Base-by-base conservation (phyloP, 2,113 vertebrate species). In the Apaloderma vittatum region DNA sequence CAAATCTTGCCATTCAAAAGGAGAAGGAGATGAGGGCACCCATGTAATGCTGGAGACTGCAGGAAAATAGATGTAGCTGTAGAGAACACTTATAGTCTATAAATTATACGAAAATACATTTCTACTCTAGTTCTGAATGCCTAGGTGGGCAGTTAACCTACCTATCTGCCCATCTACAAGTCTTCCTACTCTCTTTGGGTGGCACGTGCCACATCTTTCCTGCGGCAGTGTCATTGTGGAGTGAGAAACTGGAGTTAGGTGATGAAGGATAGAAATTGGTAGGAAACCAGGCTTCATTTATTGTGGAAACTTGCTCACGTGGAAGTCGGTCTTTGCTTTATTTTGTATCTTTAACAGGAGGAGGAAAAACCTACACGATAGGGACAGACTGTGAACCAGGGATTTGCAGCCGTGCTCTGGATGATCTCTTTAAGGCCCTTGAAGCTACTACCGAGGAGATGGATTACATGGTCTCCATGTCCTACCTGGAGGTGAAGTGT, bases 401-500 rank as follows among this genome's bases (percentile, higher is more conserved):
- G 36, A 98, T 98, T 93, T 98, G 98, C 51, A 91, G 98, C 65
- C 75, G 66, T 22, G 85, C 97, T 5, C 96, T 98, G 57, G 94
- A 91, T 3, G 97, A 98, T 62, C 98, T 98, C 58, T 98, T 98
- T 82, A 94, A 81, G 86, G 97, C 95, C 71, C 97, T 98, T 36
- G 97, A 98, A 89, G 97, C 95, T 37, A 86, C 74, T 9, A 55
- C 79, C 0, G 58, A 95, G 32, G 84, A 83, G 40, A 65, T 58
- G 66, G 94, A 97, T 51, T 98, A 93, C 79, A 83, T 76, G 0
- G 97, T 98, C 72, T 98, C 97, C 62, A 95, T 98, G 97, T 98
- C 97, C 12, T 98, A 98, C 88, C 87, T 98, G 6, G 97, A 98
- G 98, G 98, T 98, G 92, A 97, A 84, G n/a, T 49, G 15, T n/a